Evolutionary conservation across 2,797 vertebrate genomes (phyloP), one percentile per base, ranked within the genome.

Genomic region (Tenualosa ilisha): DNA sequence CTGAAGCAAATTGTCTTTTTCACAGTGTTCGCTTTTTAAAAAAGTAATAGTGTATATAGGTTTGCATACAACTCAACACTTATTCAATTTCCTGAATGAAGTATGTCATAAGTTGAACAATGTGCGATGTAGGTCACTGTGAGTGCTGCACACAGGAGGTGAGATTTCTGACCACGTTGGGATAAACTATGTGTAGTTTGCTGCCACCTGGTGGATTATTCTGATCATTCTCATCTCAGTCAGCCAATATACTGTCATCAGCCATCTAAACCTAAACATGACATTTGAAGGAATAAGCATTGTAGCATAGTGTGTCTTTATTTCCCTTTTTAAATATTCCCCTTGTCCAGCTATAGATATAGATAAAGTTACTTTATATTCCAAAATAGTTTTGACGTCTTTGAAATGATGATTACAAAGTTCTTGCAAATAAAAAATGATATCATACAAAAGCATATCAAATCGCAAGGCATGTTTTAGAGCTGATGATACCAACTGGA

Each of bases 1-100:
- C 85, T 88, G 84, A 84, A 86, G 43, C 0, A 81, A 89, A 86
- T 84, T 85, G 87, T 89, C 17, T 15, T 43, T 1, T 37, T 72
- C 26, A 72, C 65, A 72, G 31, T 37, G 26, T 37, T 26, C 65
- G 31, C 31, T 31, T 37, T 12, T 72, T 3, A 72, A 72, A 31
- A 72, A 15, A 37, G 31, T 12, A 72, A 8, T 37, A 72, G 7
- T 37, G 1, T 15, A 12, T 37, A 31, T 72, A 37, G 4, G 26
- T 68, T 68, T 68, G 26, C n/a, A 68, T 24, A 68, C 26, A n/a
- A 65, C 31, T 40, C 15, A 75, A 75, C 12, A 40, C 15, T 31
- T 40, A 15, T 75, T 75, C 6, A n/a, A 20, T 59, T 59, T 22
- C 20, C 40, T 75, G 37, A 5, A 20, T 43, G 31, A 75, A 75